Conservation (phyloP, 2,113 vertebrate species). For the Pygathrix nemaeus region DNA sequence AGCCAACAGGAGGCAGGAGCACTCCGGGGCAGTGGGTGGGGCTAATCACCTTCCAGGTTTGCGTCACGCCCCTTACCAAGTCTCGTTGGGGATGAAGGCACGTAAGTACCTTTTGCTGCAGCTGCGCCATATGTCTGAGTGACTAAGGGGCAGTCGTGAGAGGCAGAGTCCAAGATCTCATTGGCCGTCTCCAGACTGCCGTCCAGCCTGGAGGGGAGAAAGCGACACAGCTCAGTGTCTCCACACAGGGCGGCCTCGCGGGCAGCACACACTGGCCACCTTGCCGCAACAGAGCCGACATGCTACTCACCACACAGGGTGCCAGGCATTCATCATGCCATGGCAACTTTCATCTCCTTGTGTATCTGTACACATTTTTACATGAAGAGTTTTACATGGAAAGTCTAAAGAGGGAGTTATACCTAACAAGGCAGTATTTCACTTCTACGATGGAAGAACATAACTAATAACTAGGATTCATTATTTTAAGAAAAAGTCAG, state of each 20-base stretch:
- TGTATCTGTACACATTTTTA: not conserved
- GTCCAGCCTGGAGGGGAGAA: constrained; percentile 88
- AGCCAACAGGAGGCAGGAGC: rapidly evolving
- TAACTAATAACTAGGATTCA: rapidly evolving
- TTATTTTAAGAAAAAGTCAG: too few relatives aligned
- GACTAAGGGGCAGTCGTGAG: constrained; percentile 94
- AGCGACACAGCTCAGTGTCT: not conserved
- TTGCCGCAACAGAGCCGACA: rapidly evolving
- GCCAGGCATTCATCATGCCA: rapidly evolving
- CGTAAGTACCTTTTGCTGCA: constrained; percentile 89
- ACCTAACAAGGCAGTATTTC: not conserved
- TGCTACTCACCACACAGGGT: not conserved
- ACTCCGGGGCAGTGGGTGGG: rapidly evolving
- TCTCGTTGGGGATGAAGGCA: constrained; percentile 86
- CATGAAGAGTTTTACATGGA: rapidly evolving
- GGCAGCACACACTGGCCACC: not conserved
- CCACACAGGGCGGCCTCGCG: not conserved
- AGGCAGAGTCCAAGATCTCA: constrained; percentile 95
- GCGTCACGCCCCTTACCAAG: constrained; percentile 81
- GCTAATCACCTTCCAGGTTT: not conserved
- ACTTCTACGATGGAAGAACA: not conserved
- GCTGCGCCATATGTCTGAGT: constrained; percentile 91
- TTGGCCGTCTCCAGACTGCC: constrained; percentile 94
- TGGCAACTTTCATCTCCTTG: not conserved
- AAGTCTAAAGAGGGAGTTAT: not conserved